Base-by-base conservation (phyloP, 92 coral and sea anemone genomes). In the Bergia puertoricense region DNA sequence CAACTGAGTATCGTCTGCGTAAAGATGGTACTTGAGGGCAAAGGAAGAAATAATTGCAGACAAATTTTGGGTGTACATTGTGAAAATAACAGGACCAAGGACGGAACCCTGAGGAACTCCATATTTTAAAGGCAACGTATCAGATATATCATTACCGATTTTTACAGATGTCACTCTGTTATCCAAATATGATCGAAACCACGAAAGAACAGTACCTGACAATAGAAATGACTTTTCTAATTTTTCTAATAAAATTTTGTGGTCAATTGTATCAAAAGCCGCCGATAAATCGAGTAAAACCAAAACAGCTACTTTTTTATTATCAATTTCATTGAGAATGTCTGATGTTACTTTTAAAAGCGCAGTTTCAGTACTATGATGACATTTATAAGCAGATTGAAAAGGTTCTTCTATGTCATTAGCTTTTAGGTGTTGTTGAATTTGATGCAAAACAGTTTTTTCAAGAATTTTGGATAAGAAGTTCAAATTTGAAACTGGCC, bases 51-150 rank as follows among this genome's bases (percentile, higher is more conserved):
- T 77, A 77, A 77, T 77, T 18, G 44, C 45, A 38, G 81, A 44
- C 81, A 77, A 38, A 44, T 40, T 44, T 77, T 44, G 51, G 51
- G 81, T 77, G 44, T 77, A 77, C 81, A 77, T 77, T 22, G 51
- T 44, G 7, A 40, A 77, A 44, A 77, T 18, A 38, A 77, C 81
- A 77, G 81, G 81, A 39, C 81, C 81, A 20, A 77, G 51, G 22
- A 77, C 81, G 6, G 44, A 77, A 39, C 81, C 81, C 81, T 77
- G 45, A 51, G 81, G 81, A 39, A 77, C 44, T 40, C 79, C 81
- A 56, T 56, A 56, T 56, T 15, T 56, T 56, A 56, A 56, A 56
- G 65, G 65, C 15, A 56, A 15, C 65, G 15, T 56, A 56, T 56
- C 65, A 56, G 65, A 56, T 15, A 56, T 56, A 56, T 56, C 65